Evolutionary conservation across 2,888 invertebrate species (phyloP).

Genomic region (Trachelus troglodyta): DNA sequence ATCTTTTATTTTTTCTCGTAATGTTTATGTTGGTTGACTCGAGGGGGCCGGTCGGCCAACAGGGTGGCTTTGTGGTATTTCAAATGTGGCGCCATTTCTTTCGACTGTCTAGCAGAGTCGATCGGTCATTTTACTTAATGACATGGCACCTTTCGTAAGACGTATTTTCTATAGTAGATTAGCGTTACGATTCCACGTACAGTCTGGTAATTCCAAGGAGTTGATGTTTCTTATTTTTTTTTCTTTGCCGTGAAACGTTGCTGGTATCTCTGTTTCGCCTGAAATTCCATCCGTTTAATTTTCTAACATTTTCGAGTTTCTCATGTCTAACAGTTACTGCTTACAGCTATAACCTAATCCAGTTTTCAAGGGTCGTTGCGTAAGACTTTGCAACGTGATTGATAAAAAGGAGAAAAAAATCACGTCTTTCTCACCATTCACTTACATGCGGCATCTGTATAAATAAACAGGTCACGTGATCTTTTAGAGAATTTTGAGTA

Average conservation of each 20-base stretch:
- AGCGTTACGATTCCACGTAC: neutral
- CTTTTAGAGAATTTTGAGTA: neutral
- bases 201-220: neutral
- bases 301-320: neutral
- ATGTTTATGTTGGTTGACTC: neutral
- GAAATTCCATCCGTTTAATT: neutral
- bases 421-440: constrained; percentile 6
- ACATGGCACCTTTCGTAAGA: neutral
- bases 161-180: neutral
- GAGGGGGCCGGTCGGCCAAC: too few relatives aligned
- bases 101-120: neutral
- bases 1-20: neutral
- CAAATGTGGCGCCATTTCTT: neutral
- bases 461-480: neutral
- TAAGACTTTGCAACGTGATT: neutral
- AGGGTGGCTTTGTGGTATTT: neutral
- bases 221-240: neutral
- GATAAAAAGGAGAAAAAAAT: neutral
- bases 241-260: neutral
- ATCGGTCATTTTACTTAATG: neutral
- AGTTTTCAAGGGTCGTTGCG: neutral
- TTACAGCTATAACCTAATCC: neutral
- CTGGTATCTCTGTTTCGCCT: neutral
- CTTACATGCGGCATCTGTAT: neutral
- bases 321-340: neutral